Evolutionary conservation across 1,140 invertebrate species (phyloP).

Genomic region (Brachionus koreanus): DNA sequence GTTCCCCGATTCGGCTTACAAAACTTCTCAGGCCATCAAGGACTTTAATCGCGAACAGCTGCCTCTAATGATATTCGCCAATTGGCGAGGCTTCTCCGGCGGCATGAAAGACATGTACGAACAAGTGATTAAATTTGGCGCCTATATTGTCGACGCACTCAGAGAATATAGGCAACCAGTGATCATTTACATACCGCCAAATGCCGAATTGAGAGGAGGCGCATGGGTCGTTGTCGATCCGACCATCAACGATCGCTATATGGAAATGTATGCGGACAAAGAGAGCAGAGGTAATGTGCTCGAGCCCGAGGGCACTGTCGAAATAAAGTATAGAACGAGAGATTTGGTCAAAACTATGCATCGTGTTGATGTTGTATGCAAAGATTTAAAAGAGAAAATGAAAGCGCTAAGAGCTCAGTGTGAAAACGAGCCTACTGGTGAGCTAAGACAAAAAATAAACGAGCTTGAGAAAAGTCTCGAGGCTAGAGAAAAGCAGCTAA

Average conservation of each 20-base stretch:
- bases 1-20: slow-evolving; percentile 97
- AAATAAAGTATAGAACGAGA: slow-evolving; percentile 90
- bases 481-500: slow-evolving; percentile 70
- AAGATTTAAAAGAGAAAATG: slow-evolving; percentile 48
- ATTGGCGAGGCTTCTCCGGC: slow-evolving; percentile 98
- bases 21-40: slow-evolving; percentile 91
- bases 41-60: slow-evolving; percentile 91
- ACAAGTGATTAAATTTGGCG: slow-evolving; percentile 96
- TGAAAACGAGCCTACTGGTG: neutral
- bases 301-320: slow-evolving; percentile 92
- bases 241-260: slow-evolving; percentile 84
- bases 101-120: slow-evolving; percentile 99
- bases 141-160: slow-evolving; percentile 93
- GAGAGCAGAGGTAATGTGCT: slow-evolving; percentile 83
- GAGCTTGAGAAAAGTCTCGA: slow-evolving; percentile 70
- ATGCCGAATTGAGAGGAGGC: slow-evolving; percentile 88
- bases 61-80: slow-evolving; percentile 96
- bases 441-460: slow-evolving; percentile 51
- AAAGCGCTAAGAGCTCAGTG: slow-evolving; percentile 59
- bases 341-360: slow-evolving; percentile 66
- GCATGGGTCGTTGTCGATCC: slow-evolving; percentile 98
- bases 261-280: slow-evolving; percentile 97
- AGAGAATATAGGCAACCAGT: slow-evolving; percentile 83
- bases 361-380: slow-evolving; percentile 58
- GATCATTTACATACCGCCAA: slow-evolving; percentile 91